Base-by-base conservation (phyloP, 23 tunicate genomes). In the Diplosoma virens region DNA sequence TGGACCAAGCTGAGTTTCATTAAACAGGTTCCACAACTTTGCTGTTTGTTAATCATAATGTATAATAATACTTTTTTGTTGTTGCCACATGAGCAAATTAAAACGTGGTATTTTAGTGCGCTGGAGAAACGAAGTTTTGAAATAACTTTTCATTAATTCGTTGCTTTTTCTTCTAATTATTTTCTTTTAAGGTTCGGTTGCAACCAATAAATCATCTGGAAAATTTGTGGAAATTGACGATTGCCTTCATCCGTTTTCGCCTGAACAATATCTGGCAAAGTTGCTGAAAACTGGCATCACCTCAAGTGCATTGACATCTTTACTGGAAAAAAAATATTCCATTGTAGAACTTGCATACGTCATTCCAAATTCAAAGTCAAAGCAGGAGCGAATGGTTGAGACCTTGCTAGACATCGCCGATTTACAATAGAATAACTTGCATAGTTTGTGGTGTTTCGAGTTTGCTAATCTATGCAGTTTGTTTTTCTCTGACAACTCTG, bases 251-350 rank as follows among this genome's bases (percentile, higher is more conserved):
- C 83, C 83, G 6, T 78, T 33, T 30, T 65, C 77, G 23, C 84
- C 84, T 4, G 84, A 80, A 23, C 60, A 68, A 68, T 67, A 60
- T 50, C 48, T 80, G 21, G 32, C 33, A 17, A 80, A 80, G 29
- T 27, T 68, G 29, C 25, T 80, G 48, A 31, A 80, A 29, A 66
- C 84, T 27, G 77, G 77, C 33, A 54, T 80, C 18, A 33, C 56
- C 1, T 30, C 77, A 1, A 4, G 32, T 18, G 33, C 68, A 0
- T 35, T 80, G 76, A 35, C 55, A 53, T 1, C 2, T 0, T 35
- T 80, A 1, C 77, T 80, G 14, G 84, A 80, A 33, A 80, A 36
- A 22, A 56, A 68, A 16, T 80, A 80, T 25, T 31, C 67, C 32
- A 55, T 80, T 50, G 67, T 31, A n/a, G 14, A 68, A 2, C 76